Conservation (phyloP, 2,888 invertebrate species). For the Conus canariensis region DNA sequence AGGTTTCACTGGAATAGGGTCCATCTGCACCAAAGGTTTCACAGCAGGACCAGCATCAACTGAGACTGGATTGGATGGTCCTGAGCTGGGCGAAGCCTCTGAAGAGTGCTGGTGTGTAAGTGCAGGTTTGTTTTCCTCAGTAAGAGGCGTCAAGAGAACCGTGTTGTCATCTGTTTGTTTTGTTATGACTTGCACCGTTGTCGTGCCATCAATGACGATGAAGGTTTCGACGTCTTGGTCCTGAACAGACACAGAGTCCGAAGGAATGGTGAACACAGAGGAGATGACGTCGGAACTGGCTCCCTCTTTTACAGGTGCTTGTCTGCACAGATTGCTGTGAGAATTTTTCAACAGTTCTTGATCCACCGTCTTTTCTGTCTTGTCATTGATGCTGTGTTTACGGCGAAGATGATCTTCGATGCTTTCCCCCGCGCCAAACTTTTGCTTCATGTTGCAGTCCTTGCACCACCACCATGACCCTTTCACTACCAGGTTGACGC, state of each 20-base stretch:
- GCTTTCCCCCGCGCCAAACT: conserved; percentile 14
- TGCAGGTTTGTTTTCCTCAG: not conserved
- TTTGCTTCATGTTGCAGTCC: conserved; percentile 25
- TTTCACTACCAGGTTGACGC: conserved; percentile 23
- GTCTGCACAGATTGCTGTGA: not conserved
- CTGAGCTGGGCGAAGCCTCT: not conserved
- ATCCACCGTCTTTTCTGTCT: not conserved
- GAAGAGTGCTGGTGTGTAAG: not conserved
- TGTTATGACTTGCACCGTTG: conserved; percentile 12
- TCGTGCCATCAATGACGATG: not conserved
- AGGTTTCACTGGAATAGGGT: not conserved
- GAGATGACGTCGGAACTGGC: not conserved
- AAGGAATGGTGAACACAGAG: conserved; percentile 25
- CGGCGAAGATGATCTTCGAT: conserved; percentile 13
- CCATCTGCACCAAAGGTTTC: not conserved
- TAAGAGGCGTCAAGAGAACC: not conserved
- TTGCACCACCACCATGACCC: conserved; percentile 29
- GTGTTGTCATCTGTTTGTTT: not conserved
- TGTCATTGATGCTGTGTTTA: not conserved
- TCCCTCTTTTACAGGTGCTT: not conserved
- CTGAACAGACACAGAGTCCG: not conserved
- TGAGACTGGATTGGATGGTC: not conserved
- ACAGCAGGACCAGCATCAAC: not conserved
- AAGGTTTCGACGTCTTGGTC: conserved; percentile 8
- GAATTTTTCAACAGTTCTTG: not conserved